Conservation (phyloP, 2,797 vertebrate species). For the Salarias fasciatus region DNA sequence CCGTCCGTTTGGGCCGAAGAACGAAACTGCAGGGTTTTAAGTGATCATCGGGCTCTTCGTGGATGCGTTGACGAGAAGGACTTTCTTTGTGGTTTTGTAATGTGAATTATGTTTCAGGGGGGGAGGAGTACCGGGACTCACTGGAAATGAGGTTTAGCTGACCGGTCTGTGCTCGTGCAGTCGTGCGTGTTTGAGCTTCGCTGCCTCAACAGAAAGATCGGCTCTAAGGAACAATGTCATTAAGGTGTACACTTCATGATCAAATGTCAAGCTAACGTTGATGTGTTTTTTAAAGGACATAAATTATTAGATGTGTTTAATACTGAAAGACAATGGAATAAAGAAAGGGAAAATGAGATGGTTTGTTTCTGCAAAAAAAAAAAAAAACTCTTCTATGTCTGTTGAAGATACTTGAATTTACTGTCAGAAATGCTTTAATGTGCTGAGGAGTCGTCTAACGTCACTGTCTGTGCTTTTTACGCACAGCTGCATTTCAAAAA, state of each 20-base stretch:
- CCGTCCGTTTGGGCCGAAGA: conserved; percentile 15
- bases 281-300: conserved; percentile 37
- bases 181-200: conserved; percentile 41
- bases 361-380: conserved; percentile 15
- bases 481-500: no score
- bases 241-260: conserved; percentile 4
- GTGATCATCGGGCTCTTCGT: no score
- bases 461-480: not conserved
- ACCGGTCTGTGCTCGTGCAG: conserved; percentile 28
- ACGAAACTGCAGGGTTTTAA: no score
- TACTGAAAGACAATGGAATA: conserved; percentile 51
- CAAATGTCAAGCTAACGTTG: conserved; percentile 22
- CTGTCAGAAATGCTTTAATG: conserved; percentile 11
- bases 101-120: conserved; percentile 8
- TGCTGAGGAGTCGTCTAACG: not conserved
- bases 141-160: conserved; percentile 9
- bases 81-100: not conserved
- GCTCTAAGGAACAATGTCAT: conserved; percentile 16
- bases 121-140: not conserved
- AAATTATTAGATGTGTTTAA: conserved; percentile 52
- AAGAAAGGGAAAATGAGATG: conserved; percentile 30
- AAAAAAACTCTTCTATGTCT: conserved; percentile 9
- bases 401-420: conserved; percentile 38
- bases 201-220: conserved; percentile 42
- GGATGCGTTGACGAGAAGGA: no score